Base-by-base conservation (phyloP, 1,140 invertebrate species). In the Scaptodrosophila lebanonensis region DNA sequence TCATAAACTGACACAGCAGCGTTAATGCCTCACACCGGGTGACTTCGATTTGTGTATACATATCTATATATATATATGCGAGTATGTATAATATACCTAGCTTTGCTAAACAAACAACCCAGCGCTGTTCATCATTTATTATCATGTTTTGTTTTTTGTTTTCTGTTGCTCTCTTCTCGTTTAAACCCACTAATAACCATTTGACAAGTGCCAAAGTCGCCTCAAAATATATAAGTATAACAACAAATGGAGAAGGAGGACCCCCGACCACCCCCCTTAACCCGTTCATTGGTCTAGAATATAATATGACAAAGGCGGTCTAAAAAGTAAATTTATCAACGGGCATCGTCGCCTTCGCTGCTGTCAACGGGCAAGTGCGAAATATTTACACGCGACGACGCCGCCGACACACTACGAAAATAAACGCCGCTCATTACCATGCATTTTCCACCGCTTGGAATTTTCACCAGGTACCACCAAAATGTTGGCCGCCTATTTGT, bases 251-350 rank as follows among this genome's bases (percentile, higher is more conserved):
- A n/a, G n/a, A n/a, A n/a, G n/a, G n/a, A n/a, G n/a, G n/a, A n/a
- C 40, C 1, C 2, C 11, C n/a, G n/a, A 7, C 13, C 8, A 8
- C 15, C 11, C 7, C 3, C 0, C 18, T 7, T 12, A 11, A 8
- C 35, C 25, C 13, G 9, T 40, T 3, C 30, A 30, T 33, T 3
- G 5, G 20, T 38, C 29, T 25, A 27, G 32, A n/a, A 17, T 33
- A 17, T 29, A 17, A 52, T 29, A 35, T n/a, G 40, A 12, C 40
- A 29, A 29, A 32, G 20, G 3, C 5, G 45, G 36, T 29, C 29
- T n/a, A n/a, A 44, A 58, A 52, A 57, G 20, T 40, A 69, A 58
- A 82, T 69, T 62, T 73, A 79, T 79, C 73, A 82, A 69, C 51
- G 54, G 56, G 49, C n/a, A n/a, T n/a, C n/a, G n/a, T n/a, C n/a